Conservation (phyloP, 2,888 invertebrate species). For the Cheilosia variabilis region DNA sequence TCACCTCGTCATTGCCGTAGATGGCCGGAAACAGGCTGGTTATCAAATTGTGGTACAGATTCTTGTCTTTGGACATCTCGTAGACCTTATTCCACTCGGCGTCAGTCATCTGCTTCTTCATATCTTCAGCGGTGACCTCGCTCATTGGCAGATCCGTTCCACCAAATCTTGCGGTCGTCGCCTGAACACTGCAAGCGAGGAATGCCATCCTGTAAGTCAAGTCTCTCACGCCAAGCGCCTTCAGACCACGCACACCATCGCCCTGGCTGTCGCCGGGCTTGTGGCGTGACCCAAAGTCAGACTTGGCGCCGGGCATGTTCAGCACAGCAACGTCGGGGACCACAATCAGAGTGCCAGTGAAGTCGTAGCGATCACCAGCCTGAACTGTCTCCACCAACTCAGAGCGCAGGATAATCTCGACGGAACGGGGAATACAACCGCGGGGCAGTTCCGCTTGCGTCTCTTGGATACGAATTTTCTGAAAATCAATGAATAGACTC, state of each 20-base stretch:
- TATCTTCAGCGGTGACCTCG: conserved; percentile 94
- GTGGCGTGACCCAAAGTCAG: conserved; percentile 91
- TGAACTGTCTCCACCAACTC: conserved; percentile 97
- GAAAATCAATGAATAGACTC: conserved; percentile 98
- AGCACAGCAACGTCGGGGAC: conserved; percentile 97
- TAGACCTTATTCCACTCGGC: conserved; percentile 97
- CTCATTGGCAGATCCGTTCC: conserved; percentile 93
- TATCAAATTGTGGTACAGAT: conserved; percentile 95
- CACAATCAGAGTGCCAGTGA: conserved; percentile 97
- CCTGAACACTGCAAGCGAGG: conserved; percentile 95
- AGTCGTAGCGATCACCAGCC: conserved; percentile 93
- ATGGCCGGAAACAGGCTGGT: conserved; percentile 97
- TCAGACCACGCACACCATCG: conserved; percentile 93
- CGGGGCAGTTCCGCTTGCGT: conserved; percentile 98
- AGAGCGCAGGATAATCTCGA: conserved; percentile 96
- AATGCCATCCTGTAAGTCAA: conserved; percentile 94
- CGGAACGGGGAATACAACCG: conserved; percentile 97
- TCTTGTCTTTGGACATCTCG: conserved; percentile 97
- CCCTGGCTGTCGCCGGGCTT: conserved; percentile 89
- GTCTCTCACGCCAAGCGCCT: conserved; percentile 93
- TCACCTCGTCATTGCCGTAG: conserved; percentile 98
- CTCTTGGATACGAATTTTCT: conserved; percentile 98
- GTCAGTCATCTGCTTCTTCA: conserved; percentile 97
- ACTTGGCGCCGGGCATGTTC: conserved; percentile 92
- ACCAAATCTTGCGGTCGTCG: conserved; percentile 94